phyloP scores from a whole-genome alignment of 1,140 invertebrate genomes.

The Choristoneura fumiferana region DNA sequence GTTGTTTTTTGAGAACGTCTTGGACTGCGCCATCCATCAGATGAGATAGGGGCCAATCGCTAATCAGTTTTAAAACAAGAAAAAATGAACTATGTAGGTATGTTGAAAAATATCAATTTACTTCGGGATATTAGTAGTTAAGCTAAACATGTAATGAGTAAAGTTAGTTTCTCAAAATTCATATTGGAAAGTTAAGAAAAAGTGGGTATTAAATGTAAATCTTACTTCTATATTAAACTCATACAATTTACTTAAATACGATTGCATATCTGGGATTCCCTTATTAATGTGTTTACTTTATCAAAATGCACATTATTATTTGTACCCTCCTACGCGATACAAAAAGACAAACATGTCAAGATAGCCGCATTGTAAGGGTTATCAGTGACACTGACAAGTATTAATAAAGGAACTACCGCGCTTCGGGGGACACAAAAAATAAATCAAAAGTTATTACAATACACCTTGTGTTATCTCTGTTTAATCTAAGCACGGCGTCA shows the following conservation, averaged over 20 bases:
- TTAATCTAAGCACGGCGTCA: constrained; percentile 48
- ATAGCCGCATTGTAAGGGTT: constrained; percentile 50
- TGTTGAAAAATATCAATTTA: too few relatives aligned
- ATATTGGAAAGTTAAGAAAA: too few relatives aligned
- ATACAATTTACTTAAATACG: not conserved
- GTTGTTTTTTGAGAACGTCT: too few relatives aligned
- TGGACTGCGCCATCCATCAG: too few relatives aligned
- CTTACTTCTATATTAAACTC: too few relatives aligned
- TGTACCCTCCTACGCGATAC: constrained; percentile 34
- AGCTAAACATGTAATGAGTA: too few relatives aligned
- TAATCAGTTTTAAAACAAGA: too few relatives aligned
- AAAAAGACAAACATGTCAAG: constrained; percentile 54
- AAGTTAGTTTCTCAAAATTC: too few relatives aligned
- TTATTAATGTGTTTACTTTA: not conserved
- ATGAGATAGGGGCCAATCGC: too few relatives aligned
- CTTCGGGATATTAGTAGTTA: too few relatives aligned
- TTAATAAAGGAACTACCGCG: constrained; percentile 68
- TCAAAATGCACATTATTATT: not conserved
- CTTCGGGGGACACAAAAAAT: constrained; percentile 43
- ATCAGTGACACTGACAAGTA: constrained; percentile 70
- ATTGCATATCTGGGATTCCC: not conserved
- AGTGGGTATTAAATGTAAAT: too few relatives aligned
- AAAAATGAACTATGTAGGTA: too few relatives aligned
- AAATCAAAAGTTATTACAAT: constrained; percentile 62
- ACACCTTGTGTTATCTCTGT: constrained; percentile 42